Conservation (phyloP, 2,888 invertebrate genomes). For the Schizaphis graminum region DNA sequence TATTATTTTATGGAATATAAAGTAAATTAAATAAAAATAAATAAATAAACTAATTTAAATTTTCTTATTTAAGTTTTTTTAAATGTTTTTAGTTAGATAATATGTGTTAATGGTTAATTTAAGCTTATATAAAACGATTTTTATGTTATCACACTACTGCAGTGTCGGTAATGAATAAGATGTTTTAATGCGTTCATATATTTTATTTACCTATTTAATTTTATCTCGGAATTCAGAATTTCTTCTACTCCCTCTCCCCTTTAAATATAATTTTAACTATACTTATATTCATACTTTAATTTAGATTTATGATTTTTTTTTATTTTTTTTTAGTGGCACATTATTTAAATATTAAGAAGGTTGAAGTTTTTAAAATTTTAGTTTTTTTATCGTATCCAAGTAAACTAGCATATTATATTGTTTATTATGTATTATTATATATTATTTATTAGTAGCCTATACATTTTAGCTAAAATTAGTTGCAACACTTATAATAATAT, state of each 20-base stretch:
- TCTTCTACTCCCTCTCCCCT: not conserved
- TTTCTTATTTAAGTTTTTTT: not conserved
- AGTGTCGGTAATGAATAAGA: not conserved
- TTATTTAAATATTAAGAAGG: not conserved
- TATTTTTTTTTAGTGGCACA: not conserved
- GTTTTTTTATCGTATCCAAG: not conserved
- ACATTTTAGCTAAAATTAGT: not conserved
- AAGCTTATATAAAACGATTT: not conserved
- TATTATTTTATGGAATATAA: not conserved
- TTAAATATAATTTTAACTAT: not conserved
- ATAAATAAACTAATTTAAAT: not conserved
- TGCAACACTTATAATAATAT: not conserved
- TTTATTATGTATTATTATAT: no score
- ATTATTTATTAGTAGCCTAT: not conserved
- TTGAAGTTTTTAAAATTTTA: not conserved
- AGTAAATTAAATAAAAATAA: not conserved
- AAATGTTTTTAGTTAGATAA: not conserved
- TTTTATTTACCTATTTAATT: not conserved
- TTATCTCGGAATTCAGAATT: not conserved
- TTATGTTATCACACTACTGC: not conserved
- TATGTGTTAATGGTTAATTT: not conserved
- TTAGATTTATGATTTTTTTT: not conserved
- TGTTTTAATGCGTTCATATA: not conserved
- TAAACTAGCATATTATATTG: no score
- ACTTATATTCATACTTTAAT: not conserved